Base-by-base conservation (phyloP, 2,113 vertebrate genomes). In the Oncorhynchus masou region DNA sequence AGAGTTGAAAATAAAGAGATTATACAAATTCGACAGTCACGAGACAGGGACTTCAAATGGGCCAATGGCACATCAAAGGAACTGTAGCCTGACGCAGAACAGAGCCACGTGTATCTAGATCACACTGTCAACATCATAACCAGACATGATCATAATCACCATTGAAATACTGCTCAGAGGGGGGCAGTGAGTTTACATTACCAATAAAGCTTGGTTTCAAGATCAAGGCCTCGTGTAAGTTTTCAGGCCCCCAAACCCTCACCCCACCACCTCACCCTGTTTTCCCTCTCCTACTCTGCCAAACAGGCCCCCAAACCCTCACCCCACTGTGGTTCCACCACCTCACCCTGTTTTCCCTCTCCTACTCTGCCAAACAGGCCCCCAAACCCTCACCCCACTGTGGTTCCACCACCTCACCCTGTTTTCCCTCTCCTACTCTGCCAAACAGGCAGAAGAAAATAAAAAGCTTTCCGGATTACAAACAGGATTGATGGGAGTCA, bases 281-380 rank as follows among this genome's bases (percentile, higher is more conserved):
- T n/a, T 75, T 71, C 83, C 81, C 67, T 64, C 71, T 75, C 91
- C 91, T 90, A 88, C 91, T 80, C 79, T 81, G 83, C 68, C 68
- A 70, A 77, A 81, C 79, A 78, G 49, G 76, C 73, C 74, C 79
- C 68, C 22, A 31, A 19, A 65, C 79, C 68, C 19, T 60, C 29
- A 70, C 70, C 70, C 48, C 0, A 9, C 8, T 9, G 8, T 15
- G 11, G 64, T 22, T 67, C 70, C 64, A 77, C 68, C 74, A 75
- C 80, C 73, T 22, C 64, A 73, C 69, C 68, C 75, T 76, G 71
- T 22, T n/a, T 75, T 71, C 83, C 81, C 67, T 64, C 71, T 75
- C 91, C 91, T 90, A 88, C 91, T 80, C 79, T 81, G 83, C 68
- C 68, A 70, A 77, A 81, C 79, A 82, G 49, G 62, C 74, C 74